These are phyloP conservation scores for Trichopoda pennipes DNA, from an alignment of 2,888 invertebrate genomes.

Conservation along the genomic window DNA sequence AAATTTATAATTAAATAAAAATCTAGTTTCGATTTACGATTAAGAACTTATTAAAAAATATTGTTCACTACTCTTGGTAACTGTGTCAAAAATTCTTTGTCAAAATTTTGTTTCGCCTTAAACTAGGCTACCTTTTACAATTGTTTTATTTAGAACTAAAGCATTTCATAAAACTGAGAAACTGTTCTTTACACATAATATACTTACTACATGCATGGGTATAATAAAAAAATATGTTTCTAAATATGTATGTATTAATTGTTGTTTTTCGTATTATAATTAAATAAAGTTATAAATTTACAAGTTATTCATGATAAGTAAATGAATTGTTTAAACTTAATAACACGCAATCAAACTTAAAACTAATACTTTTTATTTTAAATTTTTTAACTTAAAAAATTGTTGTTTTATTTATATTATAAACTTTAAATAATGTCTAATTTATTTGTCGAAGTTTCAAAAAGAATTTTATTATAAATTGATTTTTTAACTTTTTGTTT, in stretches of 20 bases:
- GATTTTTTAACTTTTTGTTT: constrained; percentile 23
- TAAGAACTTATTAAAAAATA: not conserved
- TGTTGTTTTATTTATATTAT: not conserved
- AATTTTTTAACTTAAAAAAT: not conserved
- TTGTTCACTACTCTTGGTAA: not conserved
- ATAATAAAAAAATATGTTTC: not conserved
- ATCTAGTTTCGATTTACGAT: constrained; percentile 20
- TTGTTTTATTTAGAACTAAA: not conserved
- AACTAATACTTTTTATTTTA: constrained; percentile 2
- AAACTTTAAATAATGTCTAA: constrained; percentile 16
- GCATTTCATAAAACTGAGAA: constrained; percentile 14
- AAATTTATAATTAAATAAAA: not conserved
- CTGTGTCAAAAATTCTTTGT: not conserved
- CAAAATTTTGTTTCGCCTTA: not conserved
- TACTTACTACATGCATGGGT: no score
- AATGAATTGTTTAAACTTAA: not conserved
- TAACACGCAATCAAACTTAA: not conserved
- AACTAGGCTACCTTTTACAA: not conserved
- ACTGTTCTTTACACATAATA: not conserved
- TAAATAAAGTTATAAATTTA: not conserved
- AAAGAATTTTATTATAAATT: constrained; percentile 23
- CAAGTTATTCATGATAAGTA: not conserved
- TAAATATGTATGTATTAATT: not conserved
- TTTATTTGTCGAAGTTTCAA: constrained; percentile 59
- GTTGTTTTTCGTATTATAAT: not conserved